Conservation (phyloP, 2,797 vertebrate species). For the Orestias chungarensis region DNA sequence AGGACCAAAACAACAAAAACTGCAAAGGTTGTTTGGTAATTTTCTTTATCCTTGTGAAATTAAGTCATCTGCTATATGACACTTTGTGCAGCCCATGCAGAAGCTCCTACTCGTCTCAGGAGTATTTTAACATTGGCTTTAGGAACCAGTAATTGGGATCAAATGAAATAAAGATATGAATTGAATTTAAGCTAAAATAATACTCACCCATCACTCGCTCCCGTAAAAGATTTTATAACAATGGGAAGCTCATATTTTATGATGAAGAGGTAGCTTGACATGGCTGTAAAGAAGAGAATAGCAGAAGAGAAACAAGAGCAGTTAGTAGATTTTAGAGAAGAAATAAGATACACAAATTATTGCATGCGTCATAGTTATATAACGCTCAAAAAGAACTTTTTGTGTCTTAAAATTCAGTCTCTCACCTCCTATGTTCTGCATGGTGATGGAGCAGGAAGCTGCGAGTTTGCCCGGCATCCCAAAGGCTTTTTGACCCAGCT, state of each 20-base stretch:
- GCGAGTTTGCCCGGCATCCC: conserved; percentile 93
- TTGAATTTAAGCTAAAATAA: background rate
- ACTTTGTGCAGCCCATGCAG: background rate
- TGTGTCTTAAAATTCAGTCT: background rate
- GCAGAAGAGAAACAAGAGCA: conserved; percentile 37
- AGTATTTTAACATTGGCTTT: background rate
- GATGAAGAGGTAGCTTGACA: conserved; percentile 99
- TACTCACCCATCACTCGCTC: conserved; percentile 83
- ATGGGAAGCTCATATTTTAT: conserved; percentile 98
- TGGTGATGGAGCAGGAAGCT: conserved; percentile 93
- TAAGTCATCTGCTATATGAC: background rate
- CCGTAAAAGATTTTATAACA: conserved; percentile 89
- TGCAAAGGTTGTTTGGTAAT: background rate
- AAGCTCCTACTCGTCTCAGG: background rate
- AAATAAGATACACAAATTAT: too few relatives aligned
- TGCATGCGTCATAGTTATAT: background rate
- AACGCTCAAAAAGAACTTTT: background rate
- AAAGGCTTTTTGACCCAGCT: conserved; percentile 93
- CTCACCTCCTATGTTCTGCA: conserved; percentile 98
- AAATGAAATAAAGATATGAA: background rate
- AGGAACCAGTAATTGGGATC: background rate
- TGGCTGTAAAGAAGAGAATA: conserved; percentile 83
- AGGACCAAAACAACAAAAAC: background rate
- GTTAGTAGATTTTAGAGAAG: conserved; percentile 19
- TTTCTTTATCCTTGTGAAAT: background rate